Evolutionary conservation across 1,140 invertebrate genomes (phyloP), one percentile per base, ranked within the genome.

Genomic region (Cotesia vestalis): DNA sequence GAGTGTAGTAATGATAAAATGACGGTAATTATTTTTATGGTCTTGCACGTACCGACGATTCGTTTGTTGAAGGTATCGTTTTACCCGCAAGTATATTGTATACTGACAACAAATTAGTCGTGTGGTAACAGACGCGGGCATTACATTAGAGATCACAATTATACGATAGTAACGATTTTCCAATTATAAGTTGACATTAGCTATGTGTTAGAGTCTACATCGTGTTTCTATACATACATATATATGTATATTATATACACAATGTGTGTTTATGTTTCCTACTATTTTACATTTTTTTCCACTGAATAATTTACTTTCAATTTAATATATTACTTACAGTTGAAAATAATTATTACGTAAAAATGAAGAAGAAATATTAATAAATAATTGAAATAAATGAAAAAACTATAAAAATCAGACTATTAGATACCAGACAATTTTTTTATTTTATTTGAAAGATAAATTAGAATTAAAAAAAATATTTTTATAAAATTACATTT

Each of bases 121-220:
- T 46, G 40, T 69, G 75, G 76, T 67, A 61, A 71, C 57, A 73
- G 63, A 40, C 60, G 59, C 69, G 66, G 62, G 78, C 78, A 40
- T 20, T 38, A 52, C 40, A 53, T 46, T 60, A 59, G 72, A 74
- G 81, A 82, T 80, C 75, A 66, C 76, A 71, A 46, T 46, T 46
- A 46, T 46, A 71, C 78, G 84, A 84, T 84, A 85, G 74, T 79
- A 87, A 87, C 81, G 84, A 87, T 87, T 86, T 86, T 86, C 81
- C 83, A 85, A 86, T 86, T 85, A 84, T 74, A 81, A 78, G 81
- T 78, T 80, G 78, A 74, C 72, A 76, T 76, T 73, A 72, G 27
- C 69, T 68, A 52, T 12, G 38, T 27, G 66, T 51, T 20, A 20
- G 53, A 51, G 9, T 67, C 4, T 40, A 35, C 17, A 51, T 53